phyloP scores from a whole-genome alignment of 2,888 invertebrate genomes.

The Drosophila maculinotata region DNA sequence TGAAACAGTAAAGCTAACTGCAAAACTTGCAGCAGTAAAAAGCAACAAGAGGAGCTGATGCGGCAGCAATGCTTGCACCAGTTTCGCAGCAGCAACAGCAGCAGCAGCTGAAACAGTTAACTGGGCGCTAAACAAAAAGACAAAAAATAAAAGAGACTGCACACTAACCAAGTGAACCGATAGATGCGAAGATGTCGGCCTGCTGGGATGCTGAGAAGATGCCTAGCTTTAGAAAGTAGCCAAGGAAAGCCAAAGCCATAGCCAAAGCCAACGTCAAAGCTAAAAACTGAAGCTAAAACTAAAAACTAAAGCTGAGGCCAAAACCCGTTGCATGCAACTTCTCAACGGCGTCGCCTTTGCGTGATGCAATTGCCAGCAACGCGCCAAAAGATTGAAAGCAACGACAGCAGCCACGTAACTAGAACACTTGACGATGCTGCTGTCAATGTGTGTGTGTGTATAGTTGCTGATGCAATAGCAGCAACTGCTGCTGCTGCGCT shows the following conservation, averaged over 20 bases:
- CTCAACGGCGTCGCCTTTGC: constrained; percentile 66
- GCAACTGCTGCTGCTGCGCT: constrained; percentile 36
- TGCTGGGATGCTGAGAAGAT: constrained; percentile 6
- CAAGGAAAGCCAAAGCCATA: constrained; percentile 50
- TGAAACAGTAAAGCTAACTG: constrained; percentile 75
- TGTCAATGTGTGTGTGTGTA: constrained; percentile 14
- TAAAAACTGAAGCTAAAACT: constrained; percentile 24
- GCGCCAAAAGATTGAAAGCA: constrained; percentile 80
- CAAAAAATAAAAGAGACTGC: constrained; percentile 34
- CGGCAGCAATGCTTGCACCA: constrained; percentile 66
- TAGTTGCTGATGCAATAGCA: constrained; percentile 52
- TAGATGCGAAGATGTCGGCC: constrained; percentile 7
- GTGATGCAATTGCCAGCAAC: constrained; percentile 77
- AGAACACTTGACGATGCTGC: constrained; percentile 76
- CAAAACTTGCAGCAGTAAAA: constrained; percentile 66
- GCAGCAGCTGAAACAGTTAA: constrained; percentile 68
- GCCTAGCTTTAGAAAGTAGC: constrained; percentile 73
- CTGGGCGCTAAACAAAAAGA: constrained; percentile 71
- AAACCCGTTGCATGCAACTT: constrained; percentile 68
- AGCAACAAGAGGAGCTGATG: constrained; percentile 9
- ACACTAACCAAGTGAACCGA: constrained; percentile 57
- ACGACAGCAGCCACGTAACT: constrained; percentile 78
- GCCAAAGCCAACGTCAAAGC: too few relatives aligned
- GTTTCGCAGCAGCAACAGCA: constrained; percentile 53
- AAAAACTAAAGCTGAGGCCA: constrained; percentile 41